phyloP scores from a whole-genome alignment of 2,113 vertebrate species.

The Chinchilla lanigera region DNA sequence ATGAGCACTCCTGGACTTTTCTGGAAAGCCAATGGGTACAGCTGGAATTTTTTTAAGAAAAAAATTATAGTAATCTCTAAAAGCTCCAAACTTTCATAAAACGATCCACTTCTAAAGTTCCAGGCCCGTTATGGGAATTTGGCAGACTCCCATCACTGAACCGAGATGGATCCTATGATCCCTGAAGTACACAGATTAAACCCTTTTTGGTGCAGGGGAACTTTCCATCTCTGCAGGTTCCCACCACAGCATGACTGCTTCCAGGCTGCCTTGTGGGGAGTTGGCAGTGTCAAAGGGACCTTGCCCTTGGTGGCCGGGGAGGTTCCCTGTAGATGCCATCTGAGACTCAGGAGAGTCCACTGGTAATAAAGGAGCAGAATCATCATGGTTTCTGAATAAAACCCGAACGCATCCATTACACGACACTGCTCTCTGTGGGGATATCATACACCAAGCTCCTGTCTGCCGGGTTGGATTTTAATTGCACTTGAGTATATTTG shows the following conservation, averaged over 20 bases:
- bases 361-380: rapidly evolving
- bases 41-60: not conserved
- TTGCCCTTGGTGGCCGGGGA: rapidly evolving
- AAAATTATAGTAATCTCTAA: not conserved
- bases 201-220: too few species aligned
- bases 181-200: rapidly evolving
- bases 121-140: not conserved
- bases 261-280: not conserved
- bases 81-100: not conserved
- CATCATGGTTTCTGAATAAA: not conserved
- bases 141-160: not conserved
- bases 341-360: not conserved
- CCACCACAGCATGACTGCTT: rapidly evolving
- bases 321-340: rapidly evolving
- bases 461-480: not conserved
- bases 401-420: not conserved
- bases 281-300: rapidly evolving
- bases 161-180: rapidly evolving
- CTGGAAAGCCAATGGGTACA: not conserved
- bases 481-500: not conserved
- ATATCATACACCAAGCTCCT: rapidly evolving
- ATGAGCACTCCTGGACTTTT: not conserved
- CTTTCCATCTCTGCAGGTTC: rapidly evolving
- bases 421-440: rapidly evolving
- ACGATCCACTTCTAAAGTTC: not conserved